Evolutionary conservation across 2,797 vertebrate species (phyloP), one percentile per base, ranked within the genome.

Genomic region (Gadopsis bispinosus): DNA sequence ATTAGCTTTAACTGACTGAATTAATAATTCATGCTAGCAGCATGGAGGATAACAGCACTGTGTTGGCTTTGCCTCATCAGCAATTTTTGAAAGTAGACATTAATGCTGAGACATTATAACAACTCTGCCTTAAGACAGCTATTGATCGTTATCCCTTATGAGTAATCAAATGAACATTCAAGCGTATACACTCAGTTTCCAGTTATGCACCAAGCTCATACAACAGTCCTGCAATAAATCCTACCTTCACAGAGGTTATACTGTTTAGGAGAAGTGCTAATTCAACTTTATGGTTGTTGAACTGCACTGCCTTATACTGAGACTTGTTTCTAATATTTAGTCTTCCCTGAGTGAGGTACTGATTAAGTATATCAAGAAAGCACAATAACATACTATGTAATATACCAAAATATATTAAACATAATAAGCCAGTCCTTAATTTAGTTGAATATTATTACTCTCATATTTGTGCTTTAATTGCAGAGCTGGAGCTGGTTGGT

Each of bases 1-100:
- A 61, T 73, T 5, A 26, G 47, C 77, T 69, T 71, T 61, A 80
- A 86, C 80, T 69, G 47, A 71, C 29, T 55, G 60, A 4, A 80
- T 88, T 62, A 86, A 90, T 86, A 85, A 87, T 89, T 45, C 45
- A 87, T 89, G 67, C n/a, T 1, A 10, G 63, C 19, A 62, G 39
- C 33, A 17, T 2, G 22, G 45, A 70, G 51, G 13, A 45, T 71
- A 83, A 83, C 59, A 48, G 56, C 61, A 41, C 17, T 59, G 26
- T 31, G 55, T 19, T 61, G 62, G n/a, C 7, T 85, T 56, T 75
- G 80, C 60, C 4, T 61, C 66, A 69, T 83, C 79, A 71, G 83
- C 81, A 66, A 6, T 60, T 75, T 81, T 51, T 76, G 19, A 64
- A 19, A 67, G 68, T 11, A 54, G 10, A 54, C 68, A 20, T 65